Evolutionary conservation across 2,888 invertebrate species (phyloP), one percentile per base, ranked within the genome.

Genomic region (Epirrita christyi): DNA sequence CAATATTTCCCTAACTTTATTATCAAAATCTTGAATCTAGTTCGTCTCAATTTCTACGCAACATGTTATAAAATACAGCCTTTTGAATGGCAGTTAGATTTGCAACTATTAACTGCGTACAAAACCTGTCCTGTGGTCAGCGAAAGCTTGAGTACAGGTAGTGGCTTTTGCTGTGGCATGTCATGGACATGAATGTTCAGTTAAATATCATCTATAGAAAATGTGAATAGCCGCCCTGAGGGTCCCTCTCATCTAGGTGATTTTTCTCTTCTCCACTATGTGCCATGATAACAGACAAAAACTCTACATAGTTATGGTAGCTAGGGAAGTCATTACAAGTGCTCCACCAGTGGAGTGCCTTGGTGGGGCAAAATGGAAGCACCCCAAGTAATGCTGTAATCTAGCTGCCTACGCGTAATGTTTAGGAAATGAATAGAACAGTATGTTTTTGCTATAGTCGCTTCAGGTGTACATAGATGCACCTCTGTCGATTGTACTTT

Each of bases 61-160:
- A 29, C 4, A 43, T 1, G 7, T 43, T 49, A 32, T 32, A 15
- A 13, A 10, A 27, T 36, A 36, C 2, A 27, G 11, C 40, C 27
- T 43, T 50, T 50, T 41, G 44, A 43, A 40, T 44, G 37, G 34
- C 14, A 21, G 32, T 58, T 58, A n/a, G 45, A 58, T 58, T 54
- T 28, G 13, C 42, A 38, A 42, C 21, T 53, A 50, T 54, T 59
- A 50, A 46, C 27, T 46, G 50, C 11, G 13, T 41, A 36, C 36
- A 27, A 54, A 42, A 49, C 50, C 50, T 52, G 61, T 59, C 59
- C 61, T 61, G 64, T 49, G 61, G 57, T 59, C 49, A 55, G 59
- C 36, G 61, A 61, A 61, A 64, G 61, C 54, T 50, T 47, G 32
- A 55, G 55, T 63, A 59, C 41, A 48, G 58, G 15, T 0, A 9